Percentiles rank a stretch among this genome's conserved stretches.
phyloP scores from a whole-genome alignment of 1,140 invertebrate species.

The Pentalonia nigronervosa region DNA sequence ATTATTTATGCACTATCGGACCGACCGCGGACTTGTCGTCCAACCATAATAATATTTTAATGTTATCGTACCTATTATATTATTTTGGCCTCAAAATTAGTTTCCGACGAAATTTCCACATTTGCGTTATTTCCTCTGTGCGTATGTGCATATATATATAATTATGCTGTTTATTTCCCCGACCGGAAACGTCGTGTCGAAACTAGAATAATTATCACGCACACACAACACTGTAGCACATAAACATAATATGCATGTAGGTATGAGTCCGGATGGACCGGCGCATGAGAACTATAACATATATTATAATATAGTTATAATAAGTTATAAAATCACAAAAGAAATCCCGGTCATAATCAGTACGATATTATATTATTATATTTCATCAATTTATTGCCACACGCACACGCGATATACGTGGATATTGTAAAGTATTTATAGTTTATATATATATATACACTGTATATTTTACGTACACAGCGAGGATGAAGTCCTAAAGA shows the following conservation, averaged over 20 bases:
- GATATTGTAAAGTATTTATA: too few relatives aligned
- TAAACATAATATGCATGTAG: not conserved
- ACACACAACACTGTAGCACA: not conserved
- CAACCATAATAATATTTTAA: not conserved
- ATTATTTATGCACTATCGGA: not conserved
- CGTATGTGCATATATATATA: not conserved
- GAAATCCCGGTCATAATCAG: slow-evolving; percentile 3
- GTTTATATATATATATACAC: too few relatives aligned
- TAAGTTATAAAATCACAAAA: not conserved
- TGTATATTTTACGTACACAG: too few relatives aligned
- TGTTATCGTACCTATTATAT: not conserved
- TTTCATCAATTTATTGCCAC: not conserved
- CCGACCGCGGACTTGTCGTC: not conserved
- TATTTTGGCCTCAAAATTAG: slow-evolving; percentile 14
- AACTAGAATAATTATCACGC: slow-evolving; percentile 7
- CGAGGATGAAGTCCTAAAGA: too few relatives aligned
- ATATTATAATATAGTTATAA: not conserved
- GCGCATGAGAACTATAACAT: not conserved
- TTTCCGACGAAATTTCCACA: not conserved
- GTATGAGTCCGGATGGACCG: not conserved
- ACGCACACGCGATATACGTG: not conserved
- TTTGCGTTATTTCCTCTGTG: not conserved
- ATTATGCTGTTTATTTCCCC: slow-evolving; percentile 10
- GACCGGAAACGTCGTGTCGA: slow-evolving; percentile 17
- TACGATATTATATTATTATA: not conserved